Evolutionary conservation across 2,113 vertebrate genomes (phyloP).

Genomic region (Psephotus haematonotus): DNA sequence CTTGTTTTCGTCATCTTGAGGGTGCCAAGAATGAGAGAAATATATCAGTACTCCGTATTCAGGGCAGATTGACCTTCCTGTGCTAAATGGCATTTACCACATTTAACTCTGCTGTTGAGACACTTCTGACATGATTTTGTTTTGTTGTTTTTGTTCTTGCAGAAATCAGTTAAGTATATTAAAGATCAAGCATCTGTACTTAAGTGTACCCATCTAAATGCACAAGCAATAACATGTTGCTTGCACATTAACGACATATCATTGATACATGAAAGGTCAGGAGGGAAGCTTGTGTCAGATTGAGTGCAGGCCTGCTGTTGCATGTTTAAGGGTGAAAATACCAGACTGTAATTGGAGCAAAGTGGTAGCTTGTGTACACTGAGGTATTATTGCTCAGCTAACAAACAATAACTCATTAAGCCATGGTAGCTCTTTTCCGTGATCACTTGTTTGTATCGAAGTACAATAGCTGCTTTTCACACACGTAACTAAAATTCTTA

Average conservation of each 20-base stretch:
- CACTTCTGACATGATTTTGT: neutral
- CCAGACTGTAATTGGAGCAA: neutral
- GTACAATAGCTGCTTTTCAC: neutral
- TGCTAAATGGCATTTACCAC: neutral
- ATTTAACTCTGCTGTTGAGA: neutral
- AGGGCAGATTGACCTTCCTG: neutral
- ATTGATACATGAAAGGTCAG: neutral
- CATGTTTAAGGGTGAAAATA: neutral
- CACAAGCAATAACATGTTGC: neutral
- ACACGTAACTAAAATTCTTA: neutral
- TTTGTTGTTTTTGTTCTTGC: neutral
- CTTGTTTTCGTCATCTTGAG: neutral
- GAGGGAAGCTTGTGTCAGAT: neutral
- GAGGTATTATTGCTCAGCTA: neutral
- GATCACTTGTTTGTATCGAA: neutral
- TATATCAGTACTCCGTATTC: neutral
- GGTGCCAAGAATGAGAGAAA: neutral
- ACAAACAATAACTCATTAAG: neutral
- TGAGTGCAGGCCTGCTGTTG: neutral
- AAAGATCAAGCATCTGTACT: neutral
- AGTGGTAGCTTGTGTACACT: neutral
- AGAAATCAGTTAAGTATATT: neutral
- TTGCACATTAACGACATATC: neutral
- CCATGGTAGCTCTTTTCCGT: neutral
- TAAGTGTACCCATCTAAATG: accelerated